Evolutionary conservation across 2,888 invertebrate genomes (phyloP).

Genomic region (Xanthostigma xanthostigma): DNA sequence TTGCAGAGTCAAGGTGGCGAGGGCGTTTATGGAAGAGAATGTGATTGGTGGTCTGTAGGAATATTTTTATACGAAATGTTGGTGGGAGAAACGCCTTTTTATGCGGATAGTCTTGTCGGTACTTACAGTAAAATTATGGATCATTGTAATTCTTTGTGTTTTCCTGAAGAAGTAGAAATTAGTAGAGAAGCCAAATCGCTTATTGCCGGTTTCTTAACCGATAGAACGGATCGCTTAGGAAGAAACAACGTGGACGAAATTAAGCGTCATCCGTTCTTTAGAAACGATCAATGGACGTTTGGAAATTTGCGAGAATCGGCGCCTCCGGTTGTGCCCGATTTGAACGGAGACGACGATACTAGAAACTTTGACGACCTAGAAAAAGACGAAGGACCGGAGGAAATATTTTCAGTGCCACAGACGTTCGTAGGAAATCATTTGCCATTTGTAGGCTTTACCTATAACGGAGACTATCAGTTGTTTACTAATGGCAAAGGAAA

Average conservation of each 20-base stretch:
- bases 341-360: conserved; percentile 93
- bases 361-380: conserved; percentile 97
- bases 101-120: conserved; percentile 94
- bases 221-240: conserved; percentile 77
- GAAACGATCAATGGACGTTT: conserved; percentile 96
- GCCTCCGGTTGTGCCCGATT: conserved; percentile 93
- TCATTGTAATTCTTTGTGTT: conserved; percentile 86
- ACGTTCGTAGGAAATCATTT: conserved; percentile 97
- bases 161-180: conserved; percentile 91
- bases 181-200: conserved; percentile 75
- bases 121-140: conserved; percentile 99
- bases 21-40: conserved; percentile 92
- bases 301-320: conserved; percentile 86
- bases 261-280: conserved; percentile 86
- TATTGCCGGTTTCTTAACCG: conserved; percentile 87
- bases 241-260: conserved; percentile 90
- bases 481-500: conserved; percentile 33
- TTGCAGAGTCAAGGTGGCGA: conserved; percentile 92
- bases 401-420: conserved; percentile 91
- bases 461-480: conserved; percentile 82
- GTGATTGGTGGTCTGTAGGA: conserved; percentile 99
- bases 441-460: conserved; percentile 97
- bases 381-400: conserved; percentile 82
- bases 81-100: conserved; percentile 96
- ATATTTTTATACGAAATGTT: conserved; percentile 99